Conservation (phyloP, 37 sponge, comb jelly and placozoan genomes). For the Chondrosia reniformis region DNA sequence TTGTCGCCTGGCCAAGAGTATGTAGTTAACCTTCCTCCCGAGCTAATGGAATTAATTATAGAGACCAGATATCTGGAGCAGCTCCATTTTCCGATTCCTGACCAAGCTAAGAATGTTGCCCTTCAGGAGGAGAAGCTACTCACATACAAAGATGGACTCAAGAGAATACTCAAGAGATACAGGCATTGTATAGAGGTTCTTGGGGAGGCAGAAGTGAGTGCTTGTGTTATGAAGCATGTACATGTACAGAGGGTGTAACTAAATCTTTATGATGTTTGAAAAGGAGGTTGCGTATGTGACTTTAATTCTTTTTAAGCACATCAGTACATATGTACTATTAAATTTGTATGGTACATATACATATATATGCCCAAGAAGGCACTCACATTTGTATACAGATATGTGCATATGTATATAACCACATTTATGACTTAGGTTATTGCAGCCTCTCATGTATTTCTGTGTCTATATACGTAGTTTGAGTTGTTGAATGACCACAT, state of each 20-base stretch:
- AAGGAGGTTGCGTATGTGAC: background rate
- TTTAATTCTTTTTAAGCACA: background rate
- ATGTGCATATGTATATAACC: slow-evolving; percentile 5
- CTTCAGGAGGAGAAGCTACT: slow-evolving; percentile 96
- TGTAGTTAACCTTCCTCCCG: slow-evolving; percentile 89
- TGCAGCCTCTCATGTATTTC: background rate
- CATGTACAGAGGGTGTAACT: too few species aligned
- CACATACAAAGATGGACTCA: slow-evolving; percentile 67
- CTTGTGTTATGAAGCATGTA: too few species aligned
- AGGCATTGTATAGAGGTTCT: slow-evolving; percentile 50
- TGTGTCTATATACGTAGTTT: slow-evolving; percentile 29
- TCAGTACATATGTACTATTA: background rate
- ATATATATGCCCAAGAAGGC: background rate
- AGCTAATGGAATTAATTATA: slow-evolving; percentile 81
- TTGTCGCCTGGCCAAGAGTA: slow-evolving; percentile 67
- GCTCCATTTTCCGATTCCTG: slow-evolving; percentile 85
- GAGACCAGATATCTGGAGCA: slow-evolving; percentile 97
- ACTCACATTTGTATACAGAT: background rate
- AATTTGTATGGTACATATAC: background rate
- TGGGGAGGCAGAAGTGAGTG: slow-evolving; percentile 51
- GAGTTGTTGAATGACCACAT: slow-evolving; percentile 87
- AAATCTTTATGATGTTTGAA: too few species aligned
- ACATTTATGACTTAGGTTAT: too few species aligned
- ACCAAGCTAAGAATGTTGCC: slow-evolving; percentile 91
- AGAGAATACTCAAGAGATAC: slow-evolving; percentile 65